These are phyloP conservation scores for Morpho deidamia DNA, from an alignment of 2,888 invertebrate species.

Conservation along the genomic window DNA sequence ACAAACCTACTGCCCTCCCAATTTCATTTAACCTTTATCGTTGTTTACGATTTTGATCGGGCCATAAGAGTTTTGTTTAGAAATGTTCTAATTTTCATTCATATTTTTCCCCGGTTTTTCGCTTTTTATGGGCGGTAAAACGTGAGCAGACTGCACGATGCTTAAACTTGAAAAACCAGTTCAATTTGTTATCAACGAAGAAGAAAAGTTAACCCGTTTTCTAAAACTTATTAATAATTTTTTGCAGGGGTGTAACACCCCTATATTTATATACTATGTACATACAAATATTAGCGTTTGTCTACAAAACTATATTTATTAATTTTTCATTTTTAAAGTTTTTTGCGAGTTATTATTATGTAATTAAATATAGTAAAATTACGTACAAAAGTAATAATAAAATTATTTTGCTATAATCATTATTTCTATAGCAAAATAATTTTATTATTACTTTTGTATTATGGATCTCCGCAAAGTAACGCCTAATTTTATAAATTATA, in stretches of 20 bases:
- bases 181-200: constrained; percentile 12
- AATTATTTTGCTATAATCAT: no score
- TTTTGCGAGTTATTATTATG: no score
- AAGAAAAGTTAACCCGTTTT: constrained; percentile 2
- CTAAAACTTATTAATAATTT: constrained; percentile 1
- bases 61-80: constrained; percentile 19
- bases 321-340: no score
- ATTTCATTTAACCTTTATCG: constrained; percentile 15
- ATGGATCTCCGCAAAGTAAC: no score
- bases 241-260: neutral
- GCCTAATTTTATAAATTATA: no score
- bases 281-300: no score
- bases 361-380: no score
- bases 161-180: constrained; percentile 15
- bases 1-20: neutral
- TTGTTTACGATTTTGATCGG: constrained; percentile 16
- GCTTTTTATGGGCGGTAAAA: constrained; percentile 18
- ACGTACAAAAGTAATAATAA: no score
- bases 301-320: no score
- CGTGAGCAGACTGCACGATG: constrained; percentile 16
- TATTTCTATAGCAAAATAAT: no score
- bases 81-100: constrained; percentile 22
- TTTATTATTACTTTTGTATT: no score
- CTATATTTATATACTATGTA: no score
- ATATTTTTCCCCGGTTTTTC: constrained; percentile 18